These are phyloP conservation scores for Neolamprologus multifasciatus DNA, from an alignment of 2,797 vertebrate genomes.

Conservation along the genomic window DNA sequence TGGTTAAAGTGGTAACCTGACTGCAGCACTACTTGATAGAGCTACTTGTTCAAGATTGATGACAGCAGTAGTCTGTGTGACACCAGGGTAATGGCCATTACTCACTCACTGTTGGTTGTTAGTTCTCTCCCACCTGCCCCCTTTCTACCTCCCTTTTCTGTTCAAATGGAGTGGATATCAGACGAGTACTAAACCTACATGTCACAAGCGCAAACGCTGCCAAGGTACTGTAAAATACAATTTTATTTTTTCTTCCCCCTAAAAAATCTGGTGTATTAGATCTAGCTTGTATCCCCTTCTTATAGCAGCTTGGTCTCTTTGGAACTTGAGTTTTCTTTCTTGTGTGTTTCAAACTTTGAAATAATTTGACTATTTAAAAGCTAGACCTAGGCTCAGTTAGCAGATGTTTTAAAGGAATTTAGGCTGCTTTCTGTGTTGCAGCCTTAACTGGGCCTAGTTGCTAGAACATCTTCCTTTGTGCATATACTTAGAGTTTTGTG, in stretches of 20 bases:
- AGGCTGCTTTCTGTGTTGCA: conserved; percentile 9
- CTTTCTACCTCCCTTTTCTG: conserved; percentile 98
- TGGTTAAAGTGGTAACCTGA: conserved; percentile 5
- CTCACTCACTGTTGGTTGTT: conserved; percentile 94
- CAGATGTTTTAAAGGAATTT: conserved; percentile 25
- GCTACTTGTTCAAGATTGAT: conserved; percentile 22
- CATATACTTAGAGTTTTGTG: conserved; percentile 29
- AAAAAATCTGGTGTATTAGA: conserved; percentile 35
- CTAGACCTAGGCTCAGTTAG: conserved; percentile 69
- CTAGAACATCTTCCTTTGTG: conserved; percentile 47
- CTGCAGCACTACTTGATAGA: conserved; percentile 42
- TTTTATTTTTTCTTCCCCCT: neutral
- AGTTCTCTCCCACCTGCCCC: conserved; percentile 96
- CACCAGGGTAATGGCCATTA: conserved; percentile 33
- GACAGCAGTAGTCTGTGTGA: conserved; percentile 43
- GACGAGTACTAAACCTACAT: conserved; percentile 89
- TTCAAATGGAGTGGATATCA: conserved; percentile 99
- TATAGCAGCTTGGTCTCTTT: conserved; percentile 49
- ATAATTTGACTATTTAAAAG: conserved; percentile 2
- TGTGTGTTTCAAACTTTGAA: conserved; percentile 35
- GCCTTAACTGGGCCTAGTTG: conserved; percentile 57
- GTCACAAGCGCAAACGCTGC: conserved; percentile 95
- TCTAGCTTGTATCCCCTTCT: conserved; percentile 40
- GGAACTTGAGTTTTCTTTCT: conserved; percentile 43
- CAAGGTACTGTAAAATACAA: conserved; percentile 91